Conservation (phyloP, 2,113 vertebrate genomes). For the Hippopotamus amphibius region DNA sequence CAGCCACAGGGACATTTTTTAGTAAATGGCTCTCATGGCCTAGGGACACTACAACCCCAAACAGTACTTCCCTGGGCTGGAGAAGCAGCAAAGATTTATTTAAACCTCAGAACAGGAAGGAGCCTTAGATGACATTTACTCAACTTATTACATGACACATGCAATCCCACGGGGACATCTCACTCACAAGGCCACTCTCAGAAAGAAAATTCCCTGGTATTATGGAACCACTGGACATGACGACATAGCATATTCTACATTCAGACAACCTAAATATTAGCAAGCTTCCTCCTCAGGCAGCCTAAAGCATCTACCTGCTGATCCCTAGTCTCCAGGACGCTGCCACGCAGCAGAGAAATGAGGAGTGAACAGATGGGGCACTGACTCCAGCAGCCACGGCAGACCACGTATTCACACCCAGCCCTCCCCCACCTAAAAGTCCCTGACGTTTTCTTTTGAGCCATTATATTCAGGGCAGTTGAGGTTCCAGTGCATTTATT, state of each 20-base stretch:
- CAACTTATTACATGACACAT: not conserved
- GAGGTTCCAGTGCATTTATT: not conserved
- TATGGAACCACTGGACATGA: not conserved
- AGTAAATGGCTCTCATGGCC: not conserved
- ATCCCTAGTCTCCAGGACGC: not conserved
- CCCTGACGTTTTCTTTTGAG: not conserved
- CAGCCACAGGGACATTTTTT: not conserved
- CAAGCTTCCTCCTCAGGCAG: not conserved
- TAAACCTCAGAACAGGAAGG: not conserved
- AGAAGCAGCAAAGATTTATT: conserved; percentile 7
- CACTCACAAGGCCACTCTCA: not conserved
- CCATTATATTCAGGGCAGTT: not conserved
- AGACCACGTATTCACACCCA: not conserved
- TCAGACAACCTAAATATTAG: not conserved
- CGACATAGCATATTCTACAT: not conserved
- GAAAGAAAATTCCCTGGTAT: not conserved
- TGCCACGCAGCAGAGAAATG: not conserved
- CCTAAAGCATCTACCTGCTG: not conserved
- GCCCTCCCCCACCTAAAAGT: not conserved
- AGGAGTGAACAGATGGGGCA: not conserved
- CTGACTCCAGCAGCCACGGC: not conserved
- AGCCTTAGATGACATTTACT: not conserved
- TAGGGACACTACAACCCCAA: not conserved
- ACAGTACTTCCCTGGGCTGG: not conserved
- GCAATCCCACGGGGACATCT: not conserved